phyloP scores from a whole-genome alignment of 2,113 vertebrate species.

The Excalfactoria chinensis region DNA sequence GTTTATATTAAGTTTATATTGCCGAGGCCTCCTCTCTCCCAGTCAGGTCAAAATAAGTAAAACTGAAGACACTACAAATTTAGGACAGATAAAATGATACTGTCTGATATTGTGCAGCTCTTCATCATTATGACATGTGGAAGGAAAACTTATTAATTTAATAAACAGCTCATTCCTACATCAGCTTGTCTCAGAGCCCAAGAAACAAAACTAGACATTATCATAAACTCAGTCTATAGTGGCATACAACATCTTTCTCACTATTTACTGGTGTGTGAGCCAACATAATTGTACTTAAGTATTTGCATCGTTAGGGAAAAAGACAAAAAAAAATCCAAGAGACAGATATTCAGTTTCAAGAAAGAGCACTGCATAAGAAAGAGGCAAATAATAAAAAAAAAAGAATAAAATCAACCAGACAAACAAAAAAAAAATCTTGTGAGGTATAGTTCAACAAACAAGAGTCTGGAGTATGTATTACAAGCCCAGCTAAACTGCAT shows the following conservation, averaged over 20 bases:
- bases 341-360: background rate
- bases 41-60: background rate
- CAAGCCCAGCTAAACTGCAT: background rate
- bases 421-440: background rate
- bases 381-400: background rate
- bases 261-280: background rate
- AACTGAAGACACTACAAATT: background rate
- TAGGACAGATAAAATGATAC: background rate
- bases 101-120: background rate
- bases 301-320: background rate
- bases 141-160: background rate
- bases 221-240: background rate
- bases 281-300: background rate
- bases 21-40: background rate
- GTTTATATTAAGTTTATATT: background rate
- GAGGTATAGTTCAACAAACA: background rate
- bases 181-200: background rate
- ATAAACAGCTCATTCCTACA: background rate
- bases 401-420: background rate
- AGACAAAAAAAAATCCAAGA: background rate
- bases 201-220: background rate
- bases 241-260: background rate
- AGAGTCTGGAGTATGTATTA: background rate
- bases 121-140: background rate
- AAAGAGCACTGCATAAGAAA: background rate